Conservation (phyloP, 2,113 vertebrate species). For the Anser cygnoides region DNA sequence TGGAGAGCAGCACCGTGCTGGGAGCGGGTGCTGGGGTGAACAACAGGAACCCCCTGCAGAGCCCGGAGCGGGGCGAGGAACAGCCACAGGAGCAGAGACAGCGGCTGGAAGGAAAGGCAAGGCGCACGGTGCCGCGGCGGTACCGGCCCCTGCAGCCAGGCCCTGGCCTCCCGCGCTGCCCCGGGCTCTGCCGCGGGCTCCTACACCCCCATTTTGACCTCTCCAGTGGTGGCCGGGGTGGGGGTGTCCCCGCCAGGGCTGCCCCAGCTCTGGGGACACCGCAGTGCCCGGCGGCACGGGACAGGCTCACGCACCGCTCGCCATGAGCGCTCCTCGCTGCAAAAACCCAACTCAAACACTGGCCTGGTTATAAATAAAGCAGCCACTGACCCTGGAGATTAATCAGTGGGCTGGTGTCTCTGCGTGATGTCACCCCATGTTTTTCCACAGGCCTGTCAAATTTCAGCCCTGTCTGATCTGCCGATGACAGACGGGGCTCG, state of each 20-base stretch:
- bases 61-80: rapidly evolving
- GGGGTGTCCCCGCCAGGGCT: rapidly evolving
- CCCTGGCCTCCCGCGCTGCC: rapidly evolving
- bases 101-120: neutral
- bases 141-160: neutral
- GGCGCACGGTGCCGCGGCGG: rapidly evolving
- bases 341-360: neutral
- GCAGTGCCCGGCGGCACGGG: neutral
- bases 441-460: constrained; percentile 45
- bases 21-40: neutral
- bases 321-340: neutral
- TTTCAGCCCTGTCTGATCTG: neutral
- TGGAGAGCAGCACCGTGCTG: neutral
- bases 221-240: rapidly evolving
- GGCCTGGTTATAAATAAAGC: constrained; percentile 42
- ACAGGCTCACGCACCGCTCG: neutral
- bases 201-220: rapidly evolving
- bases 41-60: too few relatives aligned
- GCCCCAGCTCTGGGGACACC: rapidly evolving
- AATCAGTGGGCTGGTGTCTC: constrained; percentile 28
- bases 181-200: neutral
- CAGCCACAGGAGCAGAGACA: neutral
- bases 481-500: constrained; percentile 13
- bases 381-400: neutral
- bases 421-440: constrained; percentile 58